Percentiles rank a stretch among this genome's conserved stretches.
Conservation (phyloP, 2,888 invertebrate species). For the Parascotia fuliginaria region DNA sequence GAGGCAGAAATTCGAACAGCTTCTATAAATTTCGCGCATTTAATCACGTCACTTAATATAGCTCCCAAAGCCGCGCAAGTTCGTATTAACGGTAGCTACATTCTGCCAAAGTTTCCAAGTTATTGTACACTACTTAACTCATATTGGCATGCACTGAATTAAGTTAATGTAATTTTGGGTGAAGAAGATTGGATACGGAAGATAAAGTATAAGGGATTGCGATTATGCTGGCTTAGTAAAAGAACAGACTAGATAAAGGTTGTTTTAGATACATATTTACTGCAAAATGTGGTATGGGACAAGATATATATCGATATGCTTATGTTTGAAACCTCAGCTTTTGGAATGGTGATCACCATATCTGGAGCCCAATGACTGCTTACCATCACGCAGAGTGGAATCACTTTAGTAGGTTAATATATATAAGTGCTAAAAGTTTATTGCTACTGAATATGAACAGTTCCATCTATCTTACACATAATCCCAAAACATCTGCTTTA, state of each 20-base stretch:
- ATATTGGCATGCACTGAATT: slow-evolving; percentile 23
- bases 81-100: slow-evolving; percentile 21
- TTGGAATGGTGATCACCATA: too few species aligned
- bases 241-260: not conserved
- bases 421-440: too few species aligned
- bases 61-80: slow-evolving; percentile 20
- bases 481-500: too few species aligned
- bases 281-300: too few species aligned
- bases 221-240: not conserved
- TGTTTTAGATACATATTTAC: too few species aligned
- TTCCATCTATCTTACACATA: too few species aligned
- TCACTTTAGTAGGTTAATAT: too few species aligned
- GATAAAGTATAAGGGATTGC: not conserved
- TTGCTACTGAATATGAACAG: too few species aligned
- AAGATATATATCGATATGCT: too few species aligned
- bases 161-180: slow-evolving; percentile 20
- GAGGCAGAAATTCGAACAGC: slow-evolving; percentile 7
- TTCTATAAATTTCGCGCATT: slow-evolving; percentile 19
- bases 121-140: slow-evolving; percentile 29
- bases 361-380: too few species aligned
- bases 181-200: slow-evolving; percentile 7
- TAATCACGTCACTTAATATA: slow-evolving; percentile 24
- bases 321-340: too few species aligned
- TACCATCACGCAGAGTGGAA: too few species aligned
- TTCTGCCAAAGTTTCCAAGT: slow-evolving; percentile 28